phyloP scores from a whole-genome alignment of 2,888 invertebrate genomes.

The Aspidiotus rigidus region DNA sequence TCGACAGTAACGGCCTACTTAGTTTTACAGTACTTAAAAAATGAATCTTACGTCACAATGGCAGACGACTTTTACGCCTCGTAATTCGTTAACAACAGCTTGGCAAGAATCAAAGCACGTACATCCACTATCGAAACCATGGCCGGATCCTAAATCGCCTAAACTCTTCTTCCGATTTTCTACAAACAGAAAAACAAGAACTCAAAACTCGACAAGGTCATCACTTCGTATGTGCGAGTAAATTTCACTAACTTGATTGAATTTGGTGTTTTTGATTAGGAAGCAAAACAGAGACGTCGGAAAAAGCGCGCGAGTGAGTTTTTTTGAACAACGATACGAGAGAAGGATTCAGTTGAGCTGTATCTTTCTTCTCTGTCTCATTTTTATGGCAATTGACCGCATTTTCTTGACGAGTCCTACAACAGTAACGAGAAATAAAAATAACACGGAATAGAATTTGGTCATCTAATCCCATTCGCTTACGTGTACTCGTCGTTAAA shows the following conservation, averaged over 20 bases:
- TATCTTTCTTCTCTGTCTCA: conserved; percentile 11
- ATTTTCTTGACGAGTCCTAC: neutral
- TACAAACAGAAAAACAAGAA: neutral
- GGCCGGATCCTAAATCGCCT: conserved; percentile 86
- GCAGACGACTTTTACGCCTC: conserved; percentile 67
- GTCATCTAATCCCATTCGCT: neutral
- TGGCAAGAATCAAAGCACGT: conserved; percentile 70
- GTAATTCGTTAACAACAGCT: conserved; percentile 63
- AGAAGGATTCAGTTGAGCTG: conserved; percentile 17
- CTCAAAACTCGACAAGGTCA: neutral
- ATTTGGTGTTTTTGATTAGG: conserved; percentile 20
- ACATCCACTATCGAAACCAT: conserved; percentile 95
- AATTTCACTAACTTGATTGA: neutral
- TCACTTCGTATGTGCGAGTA: neutral
- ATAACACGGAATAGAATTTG: neutral
- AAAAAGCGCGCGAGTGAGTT: conserved; percentile 65
- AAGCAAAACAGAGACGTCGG: conserved; percentile 45
- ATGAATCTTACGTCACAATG: conserved; percentile 55
- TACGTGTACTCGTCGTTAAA: conserved; percentile 50
- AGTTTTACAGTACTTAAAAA: neutral
- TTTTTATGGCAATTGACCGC: conserved; percentile 6
- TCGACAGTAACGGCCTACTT: too few relatives aligned
- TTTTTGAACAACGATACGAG: conserved; percentile 46
- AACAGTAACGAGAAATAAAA: neutral
- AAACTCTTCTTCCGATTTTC: conserved; percentile 51